Base-by-base conservation (phyloP, 2,113 vertebrate species). In the Psittacula cyanocephala region DNA sequence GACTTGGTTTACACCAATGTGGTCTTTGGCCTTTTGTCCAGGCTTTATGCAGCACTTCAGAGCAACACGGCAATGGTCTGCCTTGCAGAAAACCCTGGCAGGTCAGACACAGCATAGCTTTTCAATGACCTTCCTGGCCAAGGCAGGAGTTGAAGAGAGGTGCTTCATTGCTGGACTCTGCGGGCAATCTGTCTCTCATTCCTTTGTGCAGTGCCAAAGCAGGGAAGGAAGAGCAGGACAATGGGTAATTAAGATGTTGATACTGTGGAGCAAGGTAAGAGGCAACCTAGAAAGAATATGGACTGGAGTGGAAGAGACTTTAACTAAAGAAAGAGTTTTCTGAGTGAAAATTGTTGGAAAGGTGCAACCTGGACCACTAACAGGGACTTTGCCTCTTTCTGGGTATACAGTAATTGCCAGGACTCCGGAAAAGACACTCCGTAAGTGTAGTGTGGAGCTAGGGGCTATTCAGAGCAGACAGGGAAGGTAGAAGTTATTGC, bases 121-220 rank as follows among this genome's bases (percentile, higher is more conserved):
- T 62, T 37, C 20, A 46, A 57, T 63, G 16, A 63, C 10, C 11
- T 80, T 74, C 18, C 57, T 60, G 16, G 46, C 24, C 68, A 71
- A 67, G 37, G 63, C 9, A 29, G 68, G 31, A 77, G 29, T 4
- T 3, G 2, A 46, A 75, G 19, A 74, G 33, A 91, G 39, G 33
- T 3, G 12, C 35, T 86, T 83, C 10, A 7, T 3, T 62, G 63
- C 57, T 62, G 57, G 29, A 31, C 28, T 68, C 16, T 0, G 0
- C 22, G 10, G 27, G 7, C 0, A 0, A 19, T n/a, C 55, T 31
- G 19, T 33, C 25, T 27, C 37, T 70, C 41, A 8, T 60, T 55
- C 27, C 31, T 46, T 47, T 27, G 0, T 27, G 29, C 35, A 37
- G 9, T n/a, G 60, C 25, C 7, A 1, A 35, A 27, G 7, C 17